Percentiles rank a stretch among this genome's conserved stretches.
phyloP scores from a whole-genome alignment of 2,888 invertebrate species.

The Ophraella communa region DNA sequence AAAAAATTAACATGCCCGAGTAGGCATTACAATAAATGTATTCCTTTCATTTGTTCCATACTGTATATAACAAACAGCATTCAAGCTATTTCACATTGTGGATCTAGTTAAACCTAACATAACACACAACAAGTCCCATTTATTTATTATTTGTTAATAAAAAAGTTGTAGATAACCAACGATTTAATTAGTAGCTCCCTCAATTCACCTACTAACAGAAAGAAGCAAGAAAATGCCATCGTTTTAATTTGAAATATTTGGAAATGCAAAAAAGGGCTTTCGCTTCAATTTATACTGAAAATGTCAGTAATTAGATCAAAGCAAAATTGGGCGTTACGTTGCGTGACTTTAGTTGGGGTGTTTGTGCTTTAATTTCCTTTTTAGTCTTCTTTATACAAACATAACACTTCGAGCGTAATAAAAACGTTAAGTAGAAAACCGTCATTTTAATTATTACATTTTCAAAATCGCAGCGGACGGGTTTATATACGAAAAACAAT shows the following conservation, averaged over 20 bases:
- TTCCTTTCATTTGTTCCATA: too few species aligned
- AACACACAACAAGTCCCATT: too few species aligned
- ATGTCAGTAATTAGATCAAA: constrained; percentile 27
- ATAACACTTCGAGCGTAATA: not conserved
- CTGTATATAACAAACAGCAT: too few species aligned
- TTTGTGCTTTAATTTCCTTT: constrained; percentile 25
- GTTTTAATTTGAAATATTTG: constrained; percentile 18
- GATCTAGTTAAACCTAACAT: too few species aligned
- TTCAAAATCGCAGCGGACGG: too few species aligned
- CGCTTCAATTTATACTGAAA: constrained; percentile 21
- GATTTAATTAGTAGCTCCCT: not conserved
- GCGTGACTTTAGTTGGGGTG: constrained; percentile 26
- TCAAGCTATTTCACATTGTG: too few species aligned
- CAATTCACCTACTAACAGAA: not conserved
- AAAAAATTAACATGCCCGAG: too few species aligned
- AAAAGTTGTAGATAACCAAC: too few species aligned
- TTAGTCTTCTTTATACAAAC: constrained; percentile 14
- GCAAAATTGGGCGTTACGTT: constrained; percentile 17
- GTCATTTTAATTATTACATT: not conserved
- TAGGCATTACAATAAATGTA: too few species aligned
- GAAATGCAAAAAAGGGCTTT: constrained; percentile 21
- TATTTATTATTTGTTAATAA: too few species aligned
- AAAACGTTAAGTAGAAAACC: not conserved
- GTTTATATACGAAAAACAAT: too few species aligned
- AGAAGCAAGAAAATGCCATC: constrained; percentile 7